These are phyloP conservation scores for Acromyrmex echinatior DNA, from an alignment of 1,140 invertebrate species.

Conservation along the genomic window DNA sequence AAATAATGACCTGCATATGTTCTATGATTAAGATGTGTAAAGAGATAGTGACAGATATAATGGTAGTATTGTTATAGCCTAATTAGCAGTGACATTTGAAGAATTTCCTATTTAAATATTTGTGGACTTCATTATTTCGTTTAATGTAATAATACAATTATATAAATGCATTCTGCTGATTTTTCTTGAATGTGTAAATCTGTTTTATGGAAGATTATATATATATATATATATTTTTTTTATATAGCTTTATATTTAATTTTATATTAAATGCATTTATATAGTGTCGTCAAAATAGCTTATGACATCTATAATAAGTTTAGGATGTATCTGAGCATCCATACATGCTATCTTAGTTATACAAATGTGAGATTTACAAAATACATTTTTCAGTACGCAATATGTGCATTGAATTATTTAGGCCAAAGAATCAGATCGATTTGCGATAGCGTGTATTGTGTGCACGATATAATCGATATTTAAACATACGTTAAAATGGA, in stretches of 20 bases:
- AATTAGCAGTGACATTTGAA: conserved; percentile 19
- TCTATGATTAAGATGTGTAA: conserved; percentile 37
- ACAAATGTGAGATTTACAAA: conserved; percentile 68
- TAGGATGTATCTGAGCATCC: conserved; percentile 43
- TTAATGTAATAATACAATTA: conserved; percentile 58
- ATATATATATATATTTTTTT: conserved; percentile 16
- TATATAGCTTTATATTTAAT: conserved; percentile 49
- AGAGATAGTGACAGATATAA: conserved; percentile 14
- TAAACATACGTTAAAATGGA: neutral
- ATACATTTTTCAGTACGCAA: conserved; percentile 61
- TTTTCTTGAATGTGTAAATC: conserved; percentile 56
- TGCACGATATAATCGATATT: neutral
- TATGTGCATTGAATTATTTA: conserved; percentile 54
- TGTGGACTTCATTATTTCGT: conserved; percentile 56
- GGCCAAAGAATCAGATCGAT: conserved; percentile 38
- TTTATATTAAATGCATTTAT: conserved; percentile 67
- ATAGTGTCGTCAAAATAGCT: conserved; percentile 47
- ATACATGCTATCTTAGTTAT: conserved; percentile 39
- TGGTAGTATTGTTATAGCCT: neutral
- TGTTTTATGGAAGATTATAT: conserved; percentile 33
- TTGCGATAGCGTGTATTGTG: conserved; percentile 28
- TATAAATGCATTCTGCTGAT: conserved; percentile 60
- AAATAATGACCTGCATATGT: conserved; percentile 61
- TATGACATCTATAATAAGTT: conserved; percentile 49
- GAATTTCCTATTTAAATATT: conserved; percentile 24